A percentile compares a stretch with the other conserved stretches of the same genome.
These are phyloP conservation scores for Tachypleus tridentatus DNA, from an alignment of 1,140 invertebrate genomes.

Conservation along the genomic window DNA sequence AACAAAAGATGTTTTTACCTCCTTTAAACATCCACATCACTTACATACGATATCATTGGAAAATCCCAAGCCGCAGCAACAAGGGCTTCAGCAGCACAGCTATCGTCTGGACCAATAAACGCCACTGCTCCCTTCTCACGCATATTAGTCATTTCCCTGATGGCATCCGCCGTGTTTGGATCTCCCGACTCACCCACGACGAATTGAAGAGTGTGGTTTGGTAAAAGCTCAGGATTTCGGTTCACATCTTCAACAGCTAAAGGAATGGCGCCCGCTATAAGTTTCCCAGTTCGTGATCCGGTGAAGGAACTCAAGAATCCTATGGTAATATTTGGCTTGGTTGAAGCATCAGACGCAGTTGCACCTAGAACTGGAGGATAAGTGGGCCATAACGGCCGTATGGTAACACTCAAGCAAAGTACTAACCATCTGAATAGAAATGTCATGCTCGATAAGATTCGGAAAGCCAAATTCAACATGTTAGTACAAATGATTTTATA, in stretches of 20 bases:
- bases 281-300: constrained; percentile 39
- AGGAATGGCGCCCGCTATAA: constrained; percentile 60
- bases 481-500: no score
- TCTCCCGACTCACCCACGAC: constrained; percentile 50
- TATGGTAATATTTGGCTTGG: constrained; percentile 14
- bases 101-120: constrained; percentile 79
- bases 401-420: no score
- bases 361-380: no score
- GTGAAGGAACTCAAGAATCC: constrained; percentile 42
- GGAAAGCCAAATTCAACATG: no score
- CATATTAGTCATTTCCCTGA: constrained; percentile 66
- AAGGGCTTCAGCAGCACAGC: constrained; percentile 68
- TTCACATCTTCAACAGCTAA: constrained; percentile 62
- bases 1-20: neutral
- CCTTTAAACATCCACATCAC: constrained; percentile 32
- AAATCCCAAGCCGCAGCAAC: constrained; percentile 81
- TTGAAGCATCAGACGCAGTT: no score
- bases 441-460: no score
- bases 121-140: constrained; percentile 56
- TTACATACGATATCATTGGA: constrained; percentile 83
- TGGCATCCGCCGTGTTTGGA: constrained; percentile 39
- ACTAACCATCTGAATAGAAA: no score
- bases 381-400: no score
- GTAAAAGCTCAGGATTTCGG: constrained; percentile 50
- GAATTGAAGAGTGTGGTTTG: constrained; percentile 53